A percentile compares a stretch with the other conserved stretches of the same genome.
These are phyloP conservation scores for Caenorhabditis wallacei DNA, from an alignment of 2,888 invertebrate genomes.

Conservation along the genomic window DNA sequence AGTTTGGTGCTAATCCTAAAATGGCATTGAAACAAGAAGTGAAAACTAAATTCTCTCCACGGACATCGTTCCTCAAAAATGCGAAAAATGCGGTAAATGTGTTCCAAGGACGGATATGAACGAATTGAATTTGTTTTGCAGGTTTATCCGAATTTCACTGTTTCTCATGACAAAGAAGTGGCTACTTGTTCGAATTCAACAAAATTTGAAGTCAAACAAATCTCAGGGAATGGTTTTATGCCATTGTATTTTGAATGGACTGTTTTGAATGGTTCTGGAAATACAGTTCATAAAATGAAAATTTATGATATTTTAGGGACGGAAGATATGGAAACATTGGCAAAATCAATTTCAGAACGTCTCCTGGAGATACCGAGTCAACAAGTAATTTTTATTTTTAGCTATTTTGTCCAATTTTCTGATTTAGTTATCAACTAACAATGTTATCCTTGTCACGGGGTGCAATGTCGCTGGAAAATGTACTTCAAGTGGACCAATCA, in stretches of 20 bases:
- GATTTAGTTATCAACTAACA: conserved; percentile 39
- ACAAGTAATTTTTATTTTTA: conserved; percentile 20
- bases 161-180: conserved; percentile 60
- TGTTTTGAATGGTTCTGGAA: conserved; percentile 46
- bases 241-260: conserved; percentile 61
- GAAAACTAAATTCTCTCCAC: conserved; percentile 37
- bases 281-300: neutral
- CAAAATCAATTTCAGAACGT: conserved; percentile 44
- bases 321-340: conserved; percentile 33
- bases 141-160: conserved; percentile 65
- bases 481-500: conserved; percentile 48
- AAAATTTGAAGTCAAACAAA: conserved; percentile 63
- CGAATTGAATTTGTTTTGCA: neutral
- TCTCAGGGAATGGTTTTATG: conserved; percentile 64
- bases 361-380: conserved; percentile 52
- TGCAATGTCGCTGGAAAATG: conserved; percentile 69
- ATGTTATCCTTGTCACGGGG: conserved; percentile 47
- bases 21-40: conserved; percentile 44
- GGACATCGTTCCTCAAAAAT: conserved; percentile 47
- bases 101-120: neutral
- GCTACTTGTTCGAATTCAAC: conserved; percentile 55
- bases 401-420: too few species aligned
- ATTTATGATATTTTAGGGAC: conserved; percentile 24
- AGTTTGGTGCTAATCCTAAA: conserved; percentile 59
- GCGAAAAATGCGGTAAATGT: conserved; percentile 47